Conservation (phyloP, 2,888 invertebrate genomes). For the Phorcus lineatus region DNA sequence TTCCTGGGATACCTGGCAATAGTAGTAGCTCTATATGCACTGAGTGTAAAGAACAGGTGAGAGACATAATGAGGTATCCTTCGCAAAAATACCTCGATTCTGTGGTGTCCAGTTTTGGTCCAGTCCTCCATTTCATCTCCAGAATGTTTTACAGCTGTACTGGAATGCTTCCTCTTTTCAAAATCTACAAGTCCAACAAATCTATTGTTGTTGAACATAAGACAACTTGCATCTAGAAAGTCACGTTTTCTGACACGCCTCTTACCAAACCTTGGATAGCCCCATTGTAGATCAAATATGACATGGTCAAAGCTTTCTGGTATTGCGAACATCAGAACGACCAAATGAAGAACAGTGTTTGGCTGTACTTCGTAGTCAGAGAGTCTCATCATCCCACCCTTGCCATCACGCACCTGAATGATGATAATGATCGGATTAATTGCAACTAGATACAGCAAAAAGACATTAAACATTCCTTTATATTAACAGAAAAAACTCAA, state of each 20-base stretch:
- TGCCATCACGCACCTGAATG: not conserved
- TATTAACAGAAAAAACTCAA: not conserved
- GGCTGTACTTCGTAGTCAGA: slow-evolving; percentile 43
- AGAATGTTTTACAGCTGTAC: slow-evolving; percentile 41
- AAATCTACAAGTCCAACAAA: slow-evolving; percentile 38
- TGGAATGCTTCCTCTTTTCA: not conserved
- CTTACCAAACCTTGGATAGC: slow-evolving; percentile 39
- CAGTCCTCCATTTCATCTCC: slow-evolving; percentile 52
- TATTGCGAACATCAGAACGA: slow-evolving; percentile 49
- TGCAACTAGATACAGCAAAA: no score
- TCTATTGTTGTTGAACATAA: slow-evolving; percentile 37
- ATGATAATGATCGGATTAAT: not conserved
- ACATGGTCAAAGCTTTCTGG: slow-evolving; percentile 55
- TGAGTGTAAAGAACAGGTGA: slow-evolving; percentile 57
- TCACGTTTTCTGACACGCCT: slow-evolving; percentile 32
- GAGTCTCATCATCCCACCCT: slow-evolving; percentile 22
- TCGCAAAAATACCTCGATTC: slow-evolving; percentile 51
- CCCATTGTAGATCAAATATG: slow-evolving; percentile 58
- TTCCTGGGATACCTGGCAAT: slow-evolving; percentile 56
- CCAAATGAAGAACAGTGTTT: slow-evolving; percentile 46
- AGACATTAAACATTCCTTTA: no score
- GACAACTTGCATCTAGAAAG: slow-evolving; percentile 56
- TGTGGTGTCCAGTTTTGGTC: slow-evolving; percentile 50
- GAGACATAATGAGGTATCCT: slow-evolving; percentile 46
- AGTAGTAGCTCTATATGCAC: slow-evolving; percentile 55